Percentiles rank a stretch among this genome's conserved stretches.
Conservation (phyloP, 2,113 vertebrate species). For the Rhinoderma darwinii region DNA sequence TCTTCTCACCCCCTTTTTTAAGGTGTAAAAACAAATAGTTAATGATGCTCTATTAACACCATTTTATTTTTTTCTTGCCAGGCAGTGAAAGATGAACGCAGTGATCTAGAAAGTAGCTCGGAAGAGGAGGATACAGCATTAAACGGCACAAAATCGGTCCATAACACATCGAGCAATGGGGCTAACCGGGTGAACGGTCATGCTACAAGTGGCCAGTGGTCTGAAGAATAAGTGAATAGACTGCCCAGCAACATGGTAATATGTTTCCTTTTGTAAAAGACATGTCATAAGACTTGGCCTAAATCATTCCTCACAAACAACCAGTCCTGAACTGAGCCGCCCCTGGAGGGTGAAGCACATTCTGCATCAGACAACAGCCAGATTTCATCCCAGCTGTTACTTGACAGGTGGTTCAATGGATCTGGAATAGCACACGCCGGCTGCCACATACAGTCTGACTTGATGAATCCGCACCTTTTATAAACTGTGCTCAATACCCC, state of each 20-base stretch:
- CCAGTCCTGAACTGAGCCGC: slow-evolving; percentile 43
- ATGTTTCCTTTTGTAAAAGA: slow-evolving; percentile 37
- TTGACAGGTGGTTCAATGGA: slow-evolving; percentile 17
- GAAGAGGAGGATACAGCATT: slow-evolving; percentile 81
- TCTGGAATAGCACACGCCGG: slow-evolving; percentile 18
- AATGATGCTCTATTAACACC: neutral
- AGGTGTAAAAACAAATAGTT: neutral
- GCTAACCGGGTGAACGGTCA: slow-evolving; percentile 89
- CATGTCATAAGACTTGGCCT: slow-evolving; percentile 23
- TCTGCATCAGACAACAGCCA: slow-evolving; percentile 9
- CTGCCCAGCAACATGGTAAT: slow-evolving; percentile 22
- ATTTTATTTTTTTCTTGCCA: slow-evolving; percentile 60
- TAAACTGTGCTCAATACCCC: slow-evolving; percentile 25
- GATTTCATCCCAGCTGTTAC: slow-evolving; percentile 34
- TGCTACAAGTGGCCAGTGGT: slow-evolving; percentile 71
- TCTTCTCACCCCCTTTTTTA: neutral
- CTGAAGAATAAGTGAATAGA: slow-evolving; percentile 70
- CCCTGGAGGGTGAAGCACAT: slow-evolving; percentile 50
- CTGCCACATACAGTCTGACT: slow-evolving; percentile 3
- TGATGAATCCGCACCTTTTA: slow-evolving; percentile 23
- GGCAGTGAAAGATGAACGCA: slow-evolving; percentile 95
- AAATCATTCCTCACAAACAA: slow-evolving; percentile 37
- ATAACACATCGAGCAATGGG: slow-evolving; percentile 72
- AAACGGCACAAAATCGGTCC: slow-evolving; percentile 68
- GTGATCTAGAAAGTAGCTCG: slow-evolving; percentile 96